Conservation (phyloP, 2,797 vertebrate species). For the Peromyscus aztecus region DNA sequence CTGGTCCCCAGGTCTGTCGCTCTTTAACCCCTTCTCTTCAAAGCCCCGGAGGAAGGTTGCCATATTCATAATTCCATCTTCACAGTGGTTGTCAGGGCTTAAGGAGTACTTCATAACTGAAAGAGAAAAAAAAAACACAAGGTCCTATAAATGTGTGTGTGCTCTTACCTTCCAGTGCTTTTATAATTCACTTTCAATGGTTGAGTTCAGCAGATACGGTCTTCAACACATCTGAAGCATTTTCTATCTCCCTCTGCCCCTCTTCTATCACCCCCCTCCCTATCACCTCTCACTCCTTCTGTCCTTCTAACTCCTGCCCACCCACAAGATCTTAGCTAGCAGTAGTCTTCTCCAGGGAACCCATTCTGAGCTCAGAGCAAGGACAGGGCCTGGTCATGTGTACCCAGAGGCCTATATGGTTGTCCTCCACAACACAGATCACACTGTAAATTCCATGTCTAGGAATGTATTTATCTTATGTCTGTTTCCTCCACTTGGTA, state of each 20-base stretch:
- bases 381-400: background rate
- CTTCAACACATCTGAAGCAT: background rate
- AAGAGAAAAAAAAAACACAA: slow-evolving; percentile 41
- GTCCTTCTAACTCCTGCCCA: background rate
- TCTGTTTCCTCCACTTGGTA: background rate
- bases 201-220: background rate
- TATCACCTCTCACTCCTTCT: background rate
- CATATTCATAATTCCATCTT: slow-evolving; percentile 91
- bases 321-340: background rate
- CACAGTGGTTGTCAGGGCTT: slow-evolving; percentile 88
- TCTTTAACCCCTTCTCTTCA: slow-evolving; percentile 90
- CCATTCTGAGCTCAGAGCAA: background rate
- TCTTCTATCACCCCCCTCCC: background rate
- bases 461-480: background rate
- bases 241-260: background rate
- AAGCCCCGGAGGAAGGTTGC: slow-evolving; percentile 86
- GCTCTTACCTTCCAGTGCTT: background rate
- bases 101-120: slow-evolving; percentile 91
- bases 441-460: background rate
- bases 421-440: background rate
- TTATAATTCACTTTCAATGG: background rate
- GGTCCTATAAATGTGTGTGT: background rate
- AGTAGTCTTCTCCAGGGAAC: background rate
- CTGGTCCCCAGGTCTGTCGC: slow-evolving; percentile 86
- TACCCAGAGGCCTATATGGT: no score